A percentile compares a stretch with the other conserved stretches of the same genome.
phyloP scores from a whole-genome alignment of 2,888 invertebrate genomes.

The Heteropelma amictum region DNA sequence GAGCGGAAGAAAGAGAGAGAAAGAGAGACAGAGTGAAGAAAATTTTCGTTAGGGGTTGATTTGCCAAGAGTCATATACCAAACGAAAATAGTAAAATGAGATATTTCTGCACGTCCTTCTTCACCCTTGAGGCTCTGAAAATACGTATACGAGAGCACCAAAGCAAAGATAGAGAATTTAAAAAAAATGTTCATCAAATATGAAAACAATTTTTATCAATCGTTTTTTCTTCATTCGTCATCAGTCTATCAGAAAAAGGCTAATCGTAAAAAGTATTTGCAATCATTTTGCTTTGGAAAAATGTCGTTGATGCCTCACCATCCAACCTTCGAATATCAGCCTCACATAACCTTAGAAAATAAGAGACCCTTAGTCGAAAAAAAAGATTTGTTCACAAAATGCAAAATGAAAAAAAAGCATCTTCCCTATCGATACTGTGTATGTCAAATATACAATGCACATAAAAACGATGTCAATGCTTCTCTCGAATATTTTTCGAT shows the following conservation, averaged over 20 bases:
- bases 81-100: slow-evolving; percentile 30
- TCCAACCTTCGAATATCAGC: too few relatives aligned
- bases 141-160: neutral
- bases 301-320: too few relatives aligned
- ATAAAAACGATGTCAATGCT: neutral
- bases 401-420: neutral
- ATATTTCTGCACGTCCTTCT: neutral
- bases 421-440: neutral
- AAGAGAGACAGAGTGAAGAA: neutral
- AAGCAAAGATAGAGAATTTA: neutral
- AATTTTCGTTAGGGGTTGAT: slow-evolving; percentile 22
- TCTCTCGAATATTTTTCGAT: slow-evolving; percentile 1
- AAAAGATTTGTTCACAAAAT: neutral
- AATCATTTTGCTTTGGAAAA: too few relatives aligned
- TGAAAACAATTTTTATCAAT: too few relatives aligned
- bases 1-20: slow-evolving; percentile 64
- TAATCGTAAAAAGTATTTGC: too few relatives aligned
- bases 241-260: too few relatives aligned
- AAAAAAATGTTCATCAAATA: too few relatives aligned
- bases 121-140: neutral
- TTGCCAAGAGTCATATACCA: slow-evolving; percentile 25
- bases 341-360: neutral
- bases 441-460: neutral
- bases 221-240: too few relatives aligned
- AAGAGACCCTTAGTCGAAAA: slow-evolving; percentile 11